A percentile compares a stretch with the other conserved stretches of the same genome.
Evolutionary conservation across 30 jellyfish, hydroid and myxozoan genomes (phyloP).

Genomic region (Aurelia aurita): DNA sequence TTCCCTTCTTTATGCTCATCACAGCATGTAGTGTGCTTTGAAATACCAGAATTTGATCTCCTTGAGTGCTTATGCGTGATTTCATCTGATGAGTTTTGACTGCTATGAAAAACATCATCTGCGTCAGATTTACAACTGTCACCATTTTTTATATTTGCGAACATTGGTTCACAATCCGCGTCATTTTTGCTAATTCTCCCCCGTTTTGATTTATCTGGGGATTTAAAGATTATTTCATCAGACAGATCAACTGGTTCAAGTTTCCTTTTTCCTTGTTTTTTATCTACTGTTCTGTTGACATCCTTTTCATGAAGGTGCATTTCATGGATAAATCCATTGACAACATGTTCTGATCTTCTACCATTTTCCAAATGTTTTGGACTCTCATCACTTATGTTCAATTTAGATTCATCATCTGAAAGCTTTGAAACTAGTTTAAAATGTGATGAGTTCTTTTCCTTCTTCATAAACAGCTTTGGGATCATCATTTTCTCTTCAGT

Average conservation of each 20-base stretch:
- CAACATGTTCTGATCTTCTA: background rate
- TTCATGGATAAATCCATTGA: constrained; percentile 1
- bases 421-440: constrained; percentile 9
- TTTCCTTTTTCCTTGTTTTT: constrained; percentile 16
- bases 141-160: no score
- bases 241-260: background rate
- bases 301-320: background rate
- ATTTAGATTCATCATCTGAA: background rate
- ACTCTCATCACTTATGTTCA: no score
- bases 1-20: no score
- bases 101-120: background rate
- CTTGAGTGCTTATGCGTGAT: no score
- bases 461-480: constrained; percentile 18
- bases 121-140: background rate
- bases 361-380: background rate
- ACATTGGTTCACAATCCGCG: background rate
- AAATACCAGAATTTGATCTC: no score
- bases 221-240: background rate
- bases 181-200: background rate
- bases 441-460: background rate
- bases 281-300: background rate
- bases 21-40: no score
- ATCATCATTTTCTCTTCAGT: constrained; percentile 26
- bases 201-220: background rate
- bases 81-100: background rate